Conservation (phyloP, 2,888 invertebrate genomes). For the Stegophylla sp. region DNA sequence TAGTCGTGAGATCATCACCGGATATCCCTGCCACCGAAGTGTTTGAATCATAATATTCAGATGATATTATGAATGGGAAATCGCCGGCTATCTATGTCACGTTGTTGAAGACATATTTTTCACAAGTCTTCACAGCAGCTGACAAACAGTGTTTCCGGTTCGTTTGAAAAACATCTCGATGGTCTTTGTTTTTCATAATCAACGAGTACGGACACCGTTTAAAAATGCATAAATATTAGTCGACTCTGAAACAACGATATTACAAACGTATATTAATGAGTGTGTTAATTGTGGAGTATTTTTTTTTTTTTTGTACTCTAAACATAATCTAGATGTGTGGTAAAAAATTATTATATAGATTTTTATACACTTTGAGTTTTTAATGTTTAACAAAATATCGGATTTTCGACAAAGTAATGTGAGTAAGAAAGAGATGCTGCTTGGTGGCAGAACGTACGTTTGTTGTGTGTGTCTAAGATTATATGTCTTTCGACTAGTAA, state of each 20-base stretch:
- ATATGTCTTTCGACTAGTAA: too few relatives aligned
- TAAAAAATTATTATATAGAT: too few relatives aligned
- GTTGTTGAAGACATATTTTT: conserved; percentile 33
- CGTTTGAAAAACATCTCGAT: background rate
- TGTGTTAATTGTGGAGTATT: too few relatives aligned
- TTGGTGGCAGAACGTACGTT: too few relatives aligned
- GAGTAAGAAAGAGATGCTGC: too few relatives aligned
- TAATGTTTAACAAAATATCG: too few relatives aligned
- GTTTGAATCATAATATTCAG: conserved; percentile 23
- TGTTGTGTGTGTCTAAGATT: too few relatives aligned
- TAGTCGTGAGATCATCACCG: conserved; percentile 48
- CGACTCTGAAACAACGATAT: background rate
- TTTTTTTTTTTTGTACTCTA: too few relatives aligned
- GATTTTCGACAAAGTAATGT: too few relatives aligned
- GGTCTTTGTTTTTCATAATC: conserved; percentile 14
- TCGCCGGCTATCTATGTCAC: conserved; percentile 21
- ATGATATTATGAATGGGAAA: background rate
- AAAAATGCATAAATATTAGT: background rate
- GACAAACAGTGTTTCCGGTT: background rate
- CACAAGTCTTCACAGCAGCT: background rate
- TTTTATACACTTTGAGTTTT: too few relatives aligned
- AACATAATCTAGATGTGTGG: too few relatives aligned
- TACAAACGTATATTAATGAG: too few relatives aligned
- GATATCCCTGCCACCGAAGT: conserved; percentile 49
- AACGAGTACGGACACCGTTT: background rate